A percentile compares a stretch with the other conserved stretches of the same genome.
Conservation (phyloP, 2,113 vertebrate genomes). For the Melanocharis versteri region DNA sequence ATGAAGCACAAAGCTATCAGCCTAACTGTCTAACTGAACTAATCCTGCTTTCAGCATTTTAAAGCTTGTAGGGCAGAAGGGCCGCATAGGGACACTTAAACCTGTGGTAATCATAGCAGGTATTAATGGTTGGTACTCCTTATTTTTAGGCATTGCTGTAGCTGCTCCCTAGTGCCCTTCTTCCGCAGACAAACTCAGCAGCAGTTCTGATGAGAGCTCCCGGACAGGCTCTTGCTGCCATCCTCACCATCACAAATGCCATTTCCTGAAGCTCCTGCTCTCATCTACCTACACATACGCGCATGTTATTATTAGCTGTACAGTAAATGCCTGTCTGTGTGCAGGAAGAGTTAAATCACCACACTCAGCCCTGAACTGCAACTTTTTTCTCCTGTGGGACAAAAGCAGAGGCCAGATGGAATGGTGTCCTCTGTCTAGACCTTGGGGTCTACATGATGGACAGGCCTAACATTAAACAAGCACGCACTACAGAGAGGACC, state of each 20-base stretch:
- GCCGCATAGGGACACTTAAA: background rate
- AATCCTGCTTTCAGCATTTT: background rate
- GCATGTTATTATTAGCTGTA: background rate
- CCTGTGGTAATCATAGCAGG: background rate
- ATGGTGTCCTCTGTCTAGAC: background rate
- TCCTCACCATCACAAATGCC: fast-evolving
- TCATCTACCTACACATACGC: background rate
- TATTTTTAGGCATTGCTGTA: background rate
- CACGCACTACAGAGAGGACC: background rate
- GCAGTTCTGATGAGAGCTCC: background rate
- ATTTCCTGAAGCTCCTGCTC: background rate
- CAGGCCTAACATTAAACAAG: background rate
- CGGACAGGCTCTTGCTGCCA: background rate
- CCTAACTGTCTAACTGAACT: background rate
- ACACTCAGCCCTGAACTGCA: background rate
- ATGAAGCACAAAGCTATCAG: background rate
- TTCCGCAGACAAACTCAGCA: background rate
- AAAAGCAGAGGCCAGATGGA: background rate
- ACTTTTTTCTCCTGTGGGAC: background rate
- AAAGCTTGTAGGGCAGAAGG: background rate
- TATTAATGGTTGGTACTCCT: background rate
- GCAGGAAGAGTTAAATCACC: conserved; percentile 5
- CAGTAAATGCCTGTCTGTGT: background rate
- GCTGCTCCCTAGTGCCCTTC: background rate
- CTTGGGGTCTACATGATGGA: background rate